Percentiles rank a stretch among this genome's conserved stretches.
These are phyloP conservation scores for Chelidonichthys spinosus DNA, from an alignment of 2,797 vertebrate species.

Conservation along the genomic window DNA sequence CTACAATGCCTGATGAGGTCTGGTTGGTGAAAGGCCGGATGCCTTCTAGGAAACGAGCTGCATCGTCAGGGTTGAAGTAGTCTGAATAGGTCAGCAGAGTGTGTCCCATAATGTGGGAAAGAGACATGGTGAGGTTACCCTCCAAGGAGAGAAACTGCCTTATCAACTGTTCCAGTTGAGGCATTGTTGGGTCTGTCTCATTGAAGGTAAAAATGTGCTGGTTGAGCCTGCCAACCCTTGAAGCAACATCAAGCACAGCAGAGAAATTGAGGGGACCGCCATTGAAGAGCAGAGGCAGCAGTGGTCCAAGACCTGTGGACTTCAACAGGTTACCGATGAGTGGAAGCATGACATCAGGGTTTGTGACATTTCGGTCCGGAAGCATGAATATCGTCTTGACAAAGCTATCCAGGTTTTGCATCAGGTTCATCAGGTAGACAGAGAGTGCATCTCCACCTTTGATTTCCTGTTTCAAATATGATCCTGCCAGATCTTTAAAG, in stretches of 20 bases:
- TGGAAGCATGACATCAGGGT: slow-evolving; percentile 51
- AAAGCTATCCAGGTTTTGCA: slow-evolving; percentile 63
- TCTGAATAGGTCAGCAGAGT: slow-evolving; percentile 66
- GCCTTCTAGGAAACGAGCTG: slow-evolving; percentile 54
- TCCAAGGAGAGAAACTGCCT: slow-evolving; percentile 66
- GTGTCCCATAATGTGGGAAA: slow-evolving; percentile 71
- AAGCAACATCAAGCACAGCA: slow-evolving; percentile 51
- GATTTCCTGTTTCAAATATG: slow-evolving; percentile 46
- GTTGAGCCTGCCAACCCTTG: slow-evolving; percentile 65
- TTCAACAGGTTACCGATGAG: slow-evolving; percentile 63
- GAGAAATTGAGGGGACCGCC: slow-evolving; percentile 50
- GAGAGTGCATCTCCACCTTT: slow-evolving; percentile 55
- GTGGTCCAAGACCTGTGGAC: slow-evolving; percentile 67
- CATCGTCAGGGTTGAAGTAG: slow-evolving; percentile 56
- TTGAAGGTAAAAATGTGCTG: slow-evolving; percentile 70
- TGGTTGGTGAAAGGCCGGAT: slow-evolving; percentile 72
- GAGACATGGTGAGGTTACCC: slow-evolving; percentile 67
- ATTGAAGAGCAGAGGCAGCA: slow-evolving; percentile 64
- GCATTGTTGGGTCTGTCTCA: slow-evolving; percentile 63
- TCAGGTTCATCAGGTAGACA: slow-evolving; percentile 62
- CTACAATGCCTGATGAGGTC: slow-evolving; percentile 63
- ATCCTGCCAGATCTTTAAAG: slow-evolving; percentile 30
- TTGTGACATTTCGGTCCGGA: slow-evolving; percentile 46
- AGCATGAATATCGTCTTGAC: slow-evolving; percentile 57
- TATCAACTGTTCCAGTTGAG: slow-evolving; percentile 69